A percentile compares a stretch with the other conserved stretches of the same genome.
Conservation (phyloP, 2,888 invertebrate species). For the Platypus cylindrus region DNA sequence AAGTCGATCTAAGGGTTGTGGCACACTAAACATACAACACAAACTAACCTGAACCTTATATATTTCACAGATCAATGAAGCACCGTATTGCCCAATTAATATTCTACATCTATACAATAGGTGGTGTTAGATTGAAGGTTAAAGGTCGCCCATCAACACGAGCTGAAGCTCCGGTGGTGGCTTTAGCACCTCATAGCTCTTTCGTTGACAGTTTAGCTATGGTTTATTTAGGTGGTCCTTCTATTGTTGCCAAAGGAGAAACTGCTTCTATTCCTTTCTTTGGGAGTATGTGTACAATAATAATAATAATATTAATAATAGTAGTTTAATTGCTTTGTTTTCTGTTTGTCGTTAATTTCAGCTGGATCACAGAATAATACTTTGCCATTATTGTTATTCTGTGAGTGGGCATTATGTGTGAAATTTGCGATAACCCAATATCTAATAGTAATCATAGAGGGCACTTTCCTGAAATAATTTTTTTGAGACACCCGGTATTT, state of each 20-base stretch:
- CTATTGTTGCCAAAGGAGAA: conserved; percentile 82
- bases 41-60: neutral
- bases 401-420: too few species aligned
- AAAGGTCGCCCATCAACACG: conserved; percentile 51
- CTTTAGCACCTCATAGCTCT: conserved; percentile 82
- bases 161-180: conserved; percentile 68
- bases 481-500: too few species aligned
- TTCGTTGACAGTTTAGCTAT: conserved; percentile 83
- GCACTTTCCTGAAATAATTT: too few species aligned
- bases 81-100: conserved; percentile 44
- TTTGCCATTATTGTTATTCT: too few species aligned
- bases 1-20: too few species aligned
- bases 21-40: too few species aligned
- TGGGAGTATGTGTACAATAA: conserved; percentile 75
- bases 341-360: too few species aligned
- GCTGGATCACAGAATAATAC: too few species aligned
- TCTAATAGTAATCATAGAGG: too few species aligned
- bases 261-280: conserved; percentile 71
- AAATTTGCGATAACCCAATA: too few species aligned
- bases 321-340: too few species aligned
- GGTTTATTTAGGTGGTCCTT: conserved; percentile 70
- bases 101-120: conserved; percentile 62
- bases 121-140: conserved; percentile 72
- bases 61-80: conserved; percentile 12
- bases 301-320: too few species aligned